A percentile compares a stretch with the other conserved stretches of the same genome.
Evolutionary conservation across 1,140 invertebrate genomes (phyloP).

Genomic region (Bombus sibiricus): DNA sequence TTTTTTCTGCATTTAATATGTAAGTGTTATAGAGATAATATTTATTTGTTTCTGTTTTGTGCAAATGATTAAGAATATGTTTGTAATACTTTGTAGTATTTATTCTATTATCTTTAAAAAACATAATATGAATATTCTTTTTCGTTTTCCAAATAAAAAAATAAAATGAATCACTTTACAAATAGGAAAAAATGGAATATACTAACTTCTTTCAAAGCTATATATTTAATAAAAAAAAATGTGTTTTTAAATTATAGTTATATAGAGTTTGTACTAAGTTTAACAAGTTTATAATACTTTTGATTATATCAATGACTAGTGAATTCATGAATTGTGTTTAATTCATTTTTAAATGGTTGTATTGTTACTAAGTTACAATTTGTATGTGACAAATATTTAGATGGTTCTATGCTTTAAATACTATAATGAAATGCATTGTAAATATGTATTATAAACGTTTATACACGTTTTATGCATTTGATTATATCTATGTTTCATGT

Average conservation of each 20-base stretch:
- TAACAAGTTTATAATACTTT: not conserved
- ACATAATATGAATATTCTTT: not conserved
- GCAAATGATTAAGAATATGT: slow-evolving; percentile 50
- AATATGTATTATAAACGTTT: slow-evolving; percentile 6
- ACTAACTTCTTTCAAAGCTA: not conserved
- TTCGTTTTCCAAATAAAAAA: not conserved
- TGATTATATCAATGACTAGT: slow-evolving; percentile 4
- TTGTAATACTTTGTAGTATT: slow-evolving; percentile 61
- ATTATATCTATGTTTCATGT: slow-evolving; percentile 34
- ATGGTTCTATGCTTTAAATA: not conserved
- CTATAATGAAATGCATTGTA: slow-evolving; percentile 23
- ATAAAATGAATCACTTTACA: not conserved
- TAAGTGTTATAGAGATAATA: not conserved
- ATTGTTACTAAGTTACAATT: slow-evolving; percentile 12
- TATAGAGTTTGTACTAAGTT: not conserved
- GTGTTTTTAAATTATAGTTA: not conserved
- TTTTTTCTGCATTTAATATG: slow-evolving; percentile 13
- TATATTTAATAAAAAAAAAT: not conserved
- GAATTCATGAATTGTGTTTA: not conserved
- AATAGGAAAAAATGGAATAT: not conserved
- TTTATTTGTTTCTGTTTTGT: slow-evolving; percentile 14
- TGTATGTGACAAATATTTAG: not conserved
- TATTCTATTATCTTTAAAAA: slow-evolving; percentile 29
- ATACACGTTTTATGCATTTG: slow-evolving; percentile 18
- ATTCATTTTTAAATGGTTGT: not conserved